Conservation (phyloP, 2,888 invertebrate species). For the Druceiella hillmani region DNA sequence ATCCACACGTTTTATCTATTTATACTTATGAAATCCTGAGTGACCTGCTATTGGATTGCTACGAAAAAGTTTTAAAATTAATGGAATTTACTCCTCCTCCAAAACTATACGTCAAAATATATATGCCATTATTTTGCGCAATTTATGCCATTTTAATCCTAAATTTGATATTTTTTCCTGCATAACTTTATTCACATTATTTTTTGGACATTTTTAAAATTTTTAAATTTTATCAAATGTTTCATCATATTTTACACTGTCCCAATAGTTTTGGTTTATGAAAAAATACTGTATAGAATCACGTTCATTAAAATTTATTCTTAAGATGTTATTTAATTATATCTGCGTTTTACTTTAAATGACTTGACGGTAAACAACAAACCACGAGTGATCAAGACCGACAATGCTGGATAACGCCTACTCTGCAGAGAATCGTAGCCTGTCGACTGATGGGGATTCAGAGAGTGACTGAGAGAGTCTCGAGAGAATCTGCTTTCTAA, state of each 20-base stretch:
- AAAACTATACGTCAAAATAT: conserved; percentile 5
- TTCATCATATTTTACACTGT: conserved; percentile 16
- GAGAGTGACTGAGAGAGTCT: too few relatives aligned
- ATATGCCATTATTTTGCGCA: conserved; percentile 6
- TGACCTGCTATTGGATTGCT: conserved; percentile 6
- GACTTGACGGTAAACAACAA: too few relatives aligned
- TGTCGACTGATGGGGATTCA: too few relatives aligned
- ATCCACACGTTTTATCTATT: too few relatives aligned
- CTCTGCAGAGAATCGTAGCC: too few relatives aligned
- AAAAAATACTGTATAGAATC: too few relatives aligned
- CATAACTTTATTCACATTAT: conserved; percentile 3
- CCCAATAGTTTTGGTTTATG: conserved; percentile 17
- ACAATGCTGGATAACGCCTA: too few relatives aligned
- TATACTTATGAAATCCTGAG: conserved; percentile 7
- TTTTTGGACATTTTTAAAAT: background rate
- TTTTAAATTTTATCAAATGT: conserved; percentile 11
- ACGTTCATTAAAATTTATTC: too few relatives aligned
- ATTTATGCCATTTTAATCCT: conserved; percentile 5
- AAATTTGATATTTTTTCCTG: background rate
- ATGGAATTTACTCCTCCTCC: background rate
- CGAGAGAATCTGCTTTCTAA: too few relatives aligned
- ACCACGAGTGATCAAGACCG: too few relatives aligned
- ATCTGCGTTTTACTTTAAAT: background rate
- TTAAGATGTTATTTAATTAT: background rate
- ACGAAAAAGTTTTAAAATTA: conserved; percentile 1